Base-by-base conservation (phyloP, 2,113 vertebrate genomes). In the Beaufortia kweichowensis region DNA sequence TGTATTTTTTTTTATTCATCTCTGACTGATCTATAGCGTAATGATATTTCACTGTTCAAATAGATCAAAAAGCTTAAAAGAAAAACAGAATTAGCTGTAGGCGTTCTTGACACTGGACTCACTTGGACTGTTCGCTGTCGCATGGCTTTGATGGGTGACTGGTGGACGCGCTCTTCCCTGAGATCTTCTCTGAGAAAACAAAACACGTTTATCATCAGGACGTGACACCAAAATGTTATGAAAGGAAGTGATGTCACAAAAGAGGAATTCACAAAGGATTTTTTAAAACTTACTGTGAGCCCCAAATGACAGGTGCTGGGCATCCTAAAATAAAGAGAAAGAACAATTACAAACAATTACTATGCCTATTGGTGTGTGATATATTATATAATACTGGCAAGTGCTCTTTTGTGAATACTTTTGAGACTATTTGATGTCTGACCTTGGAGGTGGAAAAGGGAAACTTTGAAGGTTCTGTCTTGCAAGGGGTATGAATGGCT, bases 391-490 rank as follows among this genome's bases (percentile, higher is more conserved):
- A 19, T 21, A 19, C 21, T 43, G 21, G 5, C 1, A 46, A 19
- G 5, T 53, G 7, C 7, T 53, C 17, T 17, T 4, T 4, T 53
- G 48, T 53, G 19, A 53, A 5, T 21, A 53, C 19, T n/a, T n/a
- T n/a, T 2, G 6, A 29, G 19, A 50, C 33, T 12, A 4, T 26
- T 1, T 29, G n/a, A 35, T 41, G 3, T 53, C 95, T 93, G 90
- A 99, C 97, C 96, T 99, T 99, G 14, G 70, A 0, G 35, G 94
- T 95, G 72, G 97, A 96, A 85, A 98, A 98, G 85, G 97, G 97
- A 91, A 99, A 99, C 88, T 99, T 99, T 78, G 97, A 98, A 60
- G 95, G 96, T 88, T 99, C 96, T 2, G 97, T 98, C 94, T 98
- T 99, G 92, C 96, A 98, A 69, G 97, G 97, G 39, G 97, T 99